A percentile compares a stretch with the other conserved stretches of the same genome.
Conservation (phyloP, 2,888 invertebrate species). For the Melanargia galathea region DNA sequence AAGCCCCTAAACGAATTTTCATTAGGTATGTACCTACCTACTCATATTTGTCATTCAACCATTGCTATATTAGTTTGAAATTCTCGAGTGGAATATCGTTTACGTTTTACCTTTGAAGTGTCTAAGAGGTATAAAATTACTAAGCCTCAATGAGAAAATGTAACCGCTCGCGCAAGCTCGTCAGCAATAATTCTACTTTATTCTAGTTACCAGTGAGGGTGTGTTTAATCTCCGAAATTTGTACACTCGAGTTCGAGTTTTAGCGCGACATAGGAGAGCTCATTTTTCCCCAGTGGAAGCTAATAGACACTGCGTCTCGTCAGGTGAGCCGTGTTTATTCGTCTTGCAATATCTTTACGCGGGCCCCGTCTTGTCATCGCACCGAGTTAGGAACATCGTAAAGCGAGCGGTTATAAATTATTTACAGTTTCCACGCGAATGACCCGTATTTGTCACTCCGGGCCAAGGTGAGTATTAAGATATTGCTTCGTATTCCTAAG, state of each 20-base stretch:
- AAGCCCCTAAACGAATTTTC: conserved; percentile 50
- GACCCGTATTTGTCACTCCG: conserved; percentile 75
- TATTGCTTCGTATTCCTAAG: conserved; percentile 78
- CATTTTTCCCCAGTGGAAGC: conserved; percentile 23
- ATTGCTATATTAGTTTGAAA: conserved; percentile 42
- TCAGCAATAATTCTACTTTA: conserved; percentile 68
- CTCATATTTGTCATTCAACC: conserved; percentile 52
- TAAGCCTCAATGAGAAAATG: conserved; percentile 50
- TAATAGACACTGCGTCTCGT: conserved; percentile 25
- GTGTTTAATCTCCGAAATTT: conserved; percentile 28
- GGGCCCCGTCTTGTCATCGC: conserved; percentile 63
- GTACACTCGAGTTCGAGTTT: conserved; percentile 25
- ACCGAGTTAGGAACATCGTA: conserved; percentile 60
- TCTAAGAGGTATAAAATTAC: conserved; percentile 54
- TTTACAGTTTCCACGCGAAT: conserved; percentile 74
- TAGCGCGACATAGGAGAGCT: conserved; percentile 7
- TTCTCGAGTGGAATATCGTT: conserved; percentile 53
- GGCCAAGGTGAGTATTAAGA: conserved; percentile 76
- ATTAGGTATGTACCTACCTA: no score
- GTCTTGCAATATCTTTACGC: conserved; percentile 57
- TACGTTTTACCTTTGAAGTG: conserved; percentile 62
- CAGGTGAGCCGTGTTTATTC: conserved; percentile 47
- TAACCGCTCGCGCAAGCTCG: conserved; percentile 49
- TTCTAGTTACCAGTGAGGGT: conserved; percentile 37
- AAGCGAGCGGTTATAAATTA: conserved; percentile 76